These are phyloP conservation scores for Eulemur mongoz DNA, from an alignment of 2,797 vertebrate species.

Conservation along the genomic window DNA sequence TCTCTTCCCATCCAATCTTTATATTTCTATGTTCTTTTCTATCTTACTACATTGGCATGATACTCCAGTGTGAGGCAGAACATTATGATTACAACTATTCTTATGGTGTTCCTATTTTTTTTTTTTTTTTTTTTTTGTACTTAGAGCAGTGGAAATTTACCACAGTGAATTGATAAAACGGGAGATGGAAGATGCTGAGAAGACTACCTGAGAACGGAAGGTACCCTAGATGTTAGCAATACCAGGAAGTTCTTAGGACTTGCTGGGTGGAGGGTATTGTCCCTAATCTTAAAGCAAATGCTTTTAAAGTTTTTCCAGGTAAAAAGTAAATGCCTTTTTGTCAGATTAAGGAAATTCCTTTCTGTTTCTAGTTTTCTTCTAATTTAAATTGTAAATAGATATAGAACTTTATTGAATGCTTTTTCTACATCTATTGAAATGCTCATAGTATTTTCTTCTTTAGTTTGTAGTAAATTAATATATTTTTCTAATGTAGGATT, in stretches of 20 bases:
- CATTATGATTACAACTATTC: not conserved
- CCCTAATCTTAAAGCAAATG: not conserved
- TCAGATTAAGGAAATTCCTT: not conserved
- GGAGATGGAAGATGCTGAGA: not conserved
- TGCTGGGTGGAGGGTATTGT: not conserved
- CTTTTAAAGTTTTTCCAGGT: not conserved
- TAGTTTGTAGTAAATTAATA: not conserved
- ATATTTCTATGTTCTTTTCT: not conserved
- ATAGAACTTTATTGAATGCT: not conserved
- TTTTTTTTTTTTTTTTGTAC: not conserved
- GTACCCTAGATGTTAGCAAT: not conserved
- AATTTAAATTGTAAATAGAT: not conserved
- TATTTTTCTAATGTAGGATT: not conserved
- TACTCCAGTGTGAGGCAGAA: not conserved
- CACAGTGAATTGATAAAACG: not conserved
- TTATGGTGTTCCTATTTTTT: not conserved
- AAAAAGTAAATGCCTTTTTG: not conserved
- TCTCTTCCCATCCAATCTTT: not conserved
- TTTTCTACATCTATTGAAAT: not conserved
- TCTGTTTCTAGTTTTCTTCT: not conserved
- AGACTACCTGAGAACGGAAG: not conserved
- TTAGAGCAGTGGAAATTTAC: constrained; percentile 23
- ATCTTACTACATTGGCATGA: not conserved
- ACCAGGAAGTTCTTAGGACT: not conserved
- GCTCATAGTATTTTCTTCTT: not conserved